Conservation (phyloP, 2,888 invertebrate species). For the Notodonta ziczac region DNA sequence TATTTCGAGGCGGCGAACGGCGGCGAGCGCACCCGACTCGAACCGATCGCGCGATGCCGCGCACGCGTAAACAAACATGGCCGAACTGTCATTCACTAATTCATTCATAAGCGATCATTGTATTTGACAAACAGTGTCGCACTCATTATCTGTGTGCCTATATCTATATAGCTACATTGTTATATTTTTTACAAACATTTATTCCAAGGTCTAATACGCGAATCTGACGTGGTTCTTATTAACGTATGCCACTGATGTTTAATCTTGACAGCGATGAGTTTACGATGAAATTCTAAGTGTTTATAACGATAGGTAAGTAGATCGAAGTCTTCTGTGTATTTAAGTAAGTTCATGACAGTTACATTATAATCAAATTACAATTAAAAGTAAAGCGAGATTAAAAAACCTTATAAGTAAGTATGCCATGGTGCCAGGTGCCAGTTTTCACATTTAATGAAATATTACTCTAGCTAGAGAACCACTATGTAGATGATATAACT, state of each 20-base stretch:
- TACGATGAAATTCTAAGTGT: constrained; percentile 10
- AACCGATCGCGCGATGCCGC: constrained; percentile 66
- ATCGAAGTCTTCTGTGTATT: too few relatives aligned
- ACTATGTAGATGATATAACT: background rate
- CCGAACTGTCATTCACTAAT: constrained; percentile 82
- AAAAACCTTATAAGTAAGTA: too few relatives aligned
- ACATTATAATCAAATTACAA: too few relatives aligned
- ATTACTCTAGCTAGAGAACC: too few relatives aligned
- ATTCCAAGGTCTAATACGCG: constrained; percentile 15
- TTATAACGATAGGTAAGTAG: too few relatives aligned
- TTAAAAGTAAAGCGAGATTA: too few relatives aligned
- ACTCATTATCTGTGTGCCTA: constrained; percentile 55
- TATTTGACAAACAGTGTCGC: constrained; percentile 71
- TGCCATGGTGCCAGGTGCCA: too few relatives aligned
- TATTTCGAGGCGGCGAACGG: constrained; percentile 78
- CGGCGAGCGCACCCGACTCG: constrained; percentile 65
- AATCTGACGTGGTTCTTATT: constrained; percentile 11
- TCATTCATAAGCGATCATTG: constrained; percentile 80
- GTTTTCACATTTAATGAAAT: too few relatives aligned
- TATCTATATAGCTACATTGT: constrained; percentile 20
- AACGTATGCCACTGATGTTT: constrained; percentile 12
- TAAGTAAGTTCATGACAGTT: too few relatives aligned
- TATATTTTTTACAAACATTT: constrained; percentile 20
- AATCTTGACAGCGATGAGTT: constrained; percentile 17
- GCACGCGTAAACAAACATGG: constrained; percentile 82